These are phyloP conservation scores for Idris sp. DNA, from an alignment of 1,140 invertebrate species.

Conservation along the genomic window DNA sequence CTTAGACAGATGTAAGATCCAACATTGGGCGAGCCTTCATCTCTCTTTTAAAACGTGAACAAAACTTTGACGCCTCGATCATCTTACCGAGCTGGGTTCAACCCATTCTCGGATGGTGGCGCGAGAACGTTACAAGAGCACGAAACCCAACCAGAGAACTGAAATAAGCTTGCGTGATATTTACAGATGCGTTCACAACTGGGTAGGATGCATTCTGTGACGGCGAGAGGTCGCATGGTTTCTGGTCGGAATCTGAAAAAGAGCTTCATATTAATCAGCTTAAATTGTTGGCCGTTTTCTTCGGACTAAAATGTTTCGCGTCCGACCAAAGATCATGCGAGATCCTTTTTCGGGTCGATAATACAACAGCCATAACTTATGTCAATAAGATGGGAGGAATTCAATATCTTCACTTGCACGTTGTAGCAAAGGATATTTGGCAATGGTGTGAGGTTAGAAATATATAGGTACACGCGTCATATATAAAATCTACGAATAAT, in stretches of 20 bases:
- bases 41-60: slow-evolving; percentile 6
- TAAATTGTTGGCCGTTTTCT: too few species aligned
- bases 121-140: neutral
- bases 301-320: too few species aligned
- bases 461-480: too few species aligned
- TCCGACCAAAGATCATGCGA: too few species aligned
- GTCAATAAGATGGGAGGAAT: too few species aligned
- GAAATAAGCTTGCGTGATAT: slow-evolving; percentile 4
- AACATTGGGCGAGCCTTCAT: slow-evolving; percentile 14
- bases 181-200: neutral
- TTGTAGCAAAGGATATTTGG: too few species aligned
- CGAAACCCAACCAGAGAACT: neutral
- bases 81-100: neutral
- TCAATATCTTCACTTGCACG: too few species aligned
- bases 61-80: slow-evolving; percentile 6
- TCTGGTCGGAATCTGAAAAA: neutral
- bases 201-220: neutral
- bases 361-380: too few species aligned
- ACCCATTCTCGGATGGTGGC: neutral
- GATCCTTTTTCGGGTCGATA: too few species aligned
- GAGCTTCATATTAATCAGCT: slow-evolving; percentile 3
- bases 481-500: too few species aligned
- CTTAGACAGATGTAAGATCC: neutral
- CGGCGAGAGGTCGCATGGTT: neutral
- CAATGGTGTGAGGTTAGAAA: too few species aligned